Evolutionary conservation across 30 jellyfish, hydroid and myxozoan genomes (phyloP), one percentile per base, ranked within the genome.

Genomic region (Aurelia sp.): DNA sequence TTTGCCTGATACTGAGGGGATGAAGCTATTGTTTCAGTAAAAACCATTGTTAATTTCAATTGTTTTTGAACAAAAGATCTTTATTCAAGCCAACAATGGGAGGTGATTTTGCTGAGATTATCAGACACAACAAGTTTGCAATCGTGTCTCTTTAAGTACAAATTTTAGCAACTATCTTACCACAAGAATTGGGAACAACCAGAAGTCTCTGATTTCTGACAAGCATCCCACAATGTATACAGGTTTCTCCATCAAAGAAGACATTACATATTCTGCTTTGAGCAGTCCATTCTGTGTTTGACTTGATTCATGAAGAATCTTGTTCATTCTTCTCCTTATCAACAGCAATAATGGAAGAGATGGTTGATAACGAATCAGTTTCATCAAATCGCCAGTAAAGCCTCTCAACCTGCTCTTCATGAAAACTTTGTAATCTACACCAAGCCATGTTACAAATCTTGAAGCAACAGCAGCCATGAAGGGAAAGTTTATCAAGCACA

Each of bases 171-270:
- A 44, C n/a, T 6, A 44, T 18, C 96, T 76, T 64, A 86, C 96
- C 85, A 86, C 96, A 40, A 86, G 87, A 35, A 86, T 79, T 17
- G 96, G 96, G 78, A 74, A 86, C 60, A 86, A 85, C 96, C 96
- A 86, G 51, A 72, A 76, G 58, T 86, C 86, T 58, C 87, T 76
- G 31, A 76, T 21, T 64, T 86, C 78, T 41, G 89, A 72, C 50
- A 74, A 44, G 21, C 86, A 86, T 4, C 96, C 96, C 40, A 76
- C 76, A 6, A 86, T 84, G 78, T 35, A 76, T 3, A 73, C 73
- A 50, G 85, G 89, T 27, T 86, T 59, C 22, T 72, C 89, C 19
- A 55, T 64, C 66, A 86, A 83, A 53, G 50, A 4, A 6, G 74
- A 63, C 16, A 73, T 35, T 18, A 78, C 79, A 76, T 30, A 64